Percentiles rank a stretch among this genome's conserved stretches.
phyloP scores from a whole-genome alignment of 2,797 vertebrate genomes.

The Notolepis coatsorum region DNA sequence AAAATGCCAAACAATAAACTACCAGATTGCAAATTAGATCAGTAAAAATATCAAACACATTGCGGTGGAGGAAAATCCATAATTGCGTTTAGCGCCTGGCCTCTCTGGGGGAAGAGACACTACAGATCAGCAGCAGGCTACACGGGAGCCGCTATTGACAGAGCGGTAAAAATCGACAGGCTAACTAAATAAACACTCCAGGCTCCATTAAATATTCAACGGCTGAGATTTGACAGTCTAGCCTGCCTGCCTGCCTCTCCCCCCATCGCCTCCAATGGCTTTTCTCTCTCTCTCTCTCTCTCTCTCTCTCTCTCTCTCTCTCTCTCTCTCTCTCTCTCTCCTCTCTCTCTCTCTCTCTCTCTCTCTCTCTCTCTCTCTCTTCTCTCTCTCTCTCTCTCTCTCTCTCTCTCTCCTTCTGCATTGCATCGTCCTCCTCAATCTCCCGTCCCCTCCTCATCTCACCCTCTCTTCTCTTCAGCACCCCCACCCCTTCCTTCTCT shows the following conservation, averaged over 20 bases:
- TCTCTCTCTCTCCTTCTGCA: slow-evolving; percentile 56
- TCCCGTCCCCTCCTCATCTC: slow-evolving; percentile 39
- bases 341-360: not conserved
- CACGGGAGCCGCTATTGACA: slow-evolving; percentile 98
- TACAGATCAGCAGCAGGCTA: slow-evolving; percentile 97
- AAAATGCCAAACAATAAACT: slow-evolving; percentile 99
- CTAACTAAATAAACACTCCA: slow-evolving; percentile 98
- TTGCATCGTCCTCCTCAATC: slow-evolving; percentile 65
- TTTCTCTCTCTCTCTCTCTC: slow-evolving; percentile 14
- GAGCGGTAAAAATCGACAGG: slow-evolving; percentile 99
- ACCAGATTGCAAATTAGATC: slow-evolving; percentile 99
- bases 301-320: not conserved
- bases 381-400: not conserved
- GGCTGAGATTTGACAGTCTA: slow-evolving; percentile 95
- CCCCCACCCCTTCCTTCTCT: slow-evolving; percentile 16
- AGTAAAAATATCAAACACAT: slow-evolving; percentile 99
- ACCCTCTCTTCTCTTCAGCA: slow-evolving; percentile 18
- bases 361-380: not conserved
- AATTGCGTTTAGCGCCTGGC: slow-evolving; percentile 98
- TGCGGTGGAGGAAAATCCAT: slow-evolving; percentile 97
- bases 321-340: no score
- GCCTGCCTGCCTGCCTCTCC: slow-evolving; percentile 69
- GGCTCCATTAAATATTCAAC: slow-evolving; percentile 99
- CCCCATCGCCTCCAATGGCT: slow-evolving; percentile 70
- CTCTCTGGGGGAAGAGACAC: slow-evolving; percentile 92